Evolutionary conservation across 2,888 invertebrate species (phyloP).

Genomic region (Scelioninae gen. 2): DNA sequence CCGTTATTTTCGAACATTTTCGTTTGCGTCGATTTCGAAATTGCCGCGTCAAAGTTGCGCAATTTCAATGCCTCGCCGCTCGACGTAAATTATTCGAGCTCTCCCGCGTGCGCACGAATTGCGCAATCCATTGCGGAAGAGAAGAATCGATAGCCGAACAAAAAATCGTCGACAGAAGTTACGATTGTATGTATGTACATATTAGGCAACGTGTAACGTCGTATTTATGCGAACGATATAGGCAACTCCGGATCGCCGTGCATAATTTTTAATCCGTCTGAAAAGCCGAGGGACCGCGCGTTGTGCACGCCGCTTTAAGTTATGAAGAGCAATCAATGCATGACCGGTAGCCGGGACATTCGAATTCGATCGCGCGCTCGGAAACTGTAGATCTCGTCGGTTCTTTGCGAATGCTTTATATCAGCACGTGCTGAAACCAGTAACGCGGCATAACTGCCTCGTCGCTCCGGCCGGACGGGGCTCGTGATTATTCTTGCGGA

Average conservation of each 20-base stretch:
- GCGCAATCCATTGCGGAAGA: slow-evolving; percentile 24
- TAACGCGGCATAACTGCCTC: slow-evolving; percentile 50
- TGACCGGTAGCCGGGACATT: slow-evolving; percentile 64
- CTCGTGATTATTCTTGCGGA: slow-evolving; percentile 55
- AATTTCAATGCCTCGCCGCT: slow-evolving; percentile 1
- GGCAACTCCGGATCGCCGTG: slow-evolving; percentile 22
- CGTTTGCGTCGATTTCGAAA: too few species aligned
- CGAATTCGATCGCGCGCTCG: slow-evolving; percentile 49
- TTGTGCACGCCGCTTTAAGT: slow-evolving; percentile 61
- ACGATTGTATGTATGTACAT: slow-evolving; percentile 31
- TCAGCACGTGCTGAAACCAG: slow-evolving; percentile 56
- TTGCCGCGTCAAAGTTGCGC: too few species aligned
- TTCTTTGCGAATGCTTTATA: slow-evolving; percentile 48
- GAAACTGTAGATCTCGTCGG: slow-evolving; percentile 44
- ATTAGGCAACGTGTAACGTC: slow-evolving; percentile 23
- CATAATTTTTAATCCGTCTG: slow-evolving; percentile 36
- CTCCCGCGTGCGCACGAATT: slow-evolving; percentile 7
- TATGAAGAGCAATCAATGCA: slow-evolving; percentile 67
- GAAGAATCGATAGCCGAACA: slow-evolving; percentile 7
- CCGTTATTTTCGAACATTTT: too few species aligned
- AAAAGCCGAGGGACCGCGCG: slow-evolving; percentile 20
- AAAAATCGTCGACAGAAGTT: slow-evolving; percentile 5
- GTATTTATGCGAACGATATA: slow-evolving; percentile 29
- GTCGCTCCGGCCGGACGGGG: slow-evolving; percentile 37
- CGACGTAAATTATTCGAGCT: background rate